phyloP scores from a whole-genome alignment of 2,888 invertebrate genomes.

The Melanchra persicariae region DNA sequence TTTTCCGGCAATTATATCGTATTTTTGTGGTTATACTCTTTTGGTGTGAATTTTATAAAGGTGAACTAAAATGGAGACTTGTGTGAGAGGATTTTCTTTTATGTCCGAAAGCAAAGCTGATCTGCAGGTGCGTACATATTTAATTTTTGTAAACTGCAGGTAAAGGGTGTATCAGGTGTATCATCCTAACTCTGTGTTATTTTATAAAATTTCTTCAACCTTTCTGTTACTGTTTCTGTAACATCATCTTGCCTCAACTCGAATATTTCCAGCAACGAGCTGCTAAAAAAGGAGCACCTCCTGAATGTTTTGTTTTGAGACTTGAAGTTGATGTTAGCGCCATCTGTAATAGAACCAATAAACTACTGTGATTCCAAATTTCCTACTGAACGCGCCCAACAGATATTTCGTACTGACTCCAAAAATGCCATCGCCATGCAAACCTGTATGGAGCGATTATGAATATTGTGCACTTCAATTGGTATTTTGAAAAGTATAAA shows the following conservation, averaged over 20 bases:
- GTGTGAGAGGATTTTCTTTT: slow-evolving; percentile 82
- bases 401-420: too few species aligned
- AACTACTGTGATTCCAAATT: background rate
- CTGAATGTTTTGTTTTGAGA: background rate
- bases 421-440: too few species aligned
- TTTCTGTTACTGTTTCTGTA: background rate
- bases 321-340: background rate
- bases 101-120: slow-evolving; percentile 78
- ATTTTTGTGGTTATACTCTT: slow-evolving; percentile 59
- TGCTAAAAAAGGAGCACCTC: background rate
- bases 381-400: too few species aligned
- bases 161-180: too few species aligned
- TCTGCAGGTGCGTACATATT: slow-evolving; percentile 76
- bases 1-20: slow-evolving; percentile 50
- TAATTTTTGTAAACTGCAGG: slow-evolving; percentile 17
- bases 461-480: background rate
- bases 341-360: slow-evolving; percentile 16
- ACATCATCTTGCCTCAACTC: background rate
- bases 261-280: background rate
- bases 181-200: background rate
- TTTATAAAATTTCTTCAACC: slow-evolving; percentile 4
- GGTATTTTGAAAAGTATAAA: too few species aligned
- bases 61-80: slow-evolving; percentile 73
- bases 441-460: too few species aligned
- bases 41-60: slow-evolving; percentile 46